Conservation (phyloP, 2,888 invertebrate genomes). For the Taenaris catops region DNA sequence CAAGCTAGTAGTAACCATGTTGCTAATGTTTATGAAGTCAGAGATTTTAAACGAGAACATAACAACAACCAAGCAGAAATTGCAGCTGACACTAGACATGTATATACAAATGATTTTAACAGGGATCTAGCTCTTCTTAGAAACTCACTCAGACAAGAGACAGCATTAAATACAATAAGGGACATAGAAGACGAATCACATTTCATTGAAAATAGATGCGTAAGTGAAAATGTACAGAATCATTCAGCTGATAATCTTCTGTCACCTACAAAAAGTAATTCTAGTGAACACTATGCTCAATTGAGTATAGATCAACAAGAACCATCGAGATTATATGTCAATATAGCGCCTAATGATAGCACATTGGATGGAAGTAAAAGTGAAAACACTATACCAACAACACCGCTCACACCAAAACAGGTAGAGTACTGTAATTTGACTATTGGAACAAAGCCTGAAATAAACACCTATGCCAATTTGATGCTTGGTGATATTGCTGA, state of each 20-base stretch:
- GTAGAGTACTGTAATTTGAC: slow-evolving; percentile 61
- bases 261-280: slow-evolving; percentile 63
- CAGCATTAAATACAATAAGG: slow-evolving; percentile 52
- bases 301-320: slow-evolving; percentile 61
- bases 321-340: slow-evolving; percentile 61
- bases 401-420: slow-evolving; percentile 59
- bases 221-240: slow-evolving; percentile 39
- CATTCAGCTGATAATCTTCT: slow-evolving; percentile 32
- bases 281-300: slow-evolving; percentile 72
- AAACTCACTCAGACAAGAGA: slow-evolving; percentile 51
- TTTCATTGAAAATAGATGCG: slow-evolving; percentile 53
- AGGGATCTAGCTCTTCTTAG: slow-evolving; percentile 65
- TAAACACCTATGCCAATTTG: slow-evolving; percentile 65
- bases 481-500: slow-evolving; percentile 55
- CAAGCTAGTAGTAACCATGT: slow-evolving; percentile 55
- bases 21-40: slow-evolving; percentile 77
- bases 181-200: slow-evolving; percentile 64
- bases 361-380: slow-evolving; percentile 37
- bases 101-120: slow-evolving; percentile 65
- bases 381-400: slow-evolving; percentile 48
- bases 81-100: slow-evolving; percentile 43
- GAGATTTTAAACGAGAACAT: slow-evolving; percentile 76
- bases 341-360: slow-evolving; percentile 51
- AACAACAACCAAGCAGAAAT: slow-evolving; percentile 64
- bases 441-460: slow-evolving; percentile 45